Percentiles rank a stretch among this genome's conserved stretches.
Conservation (phyloP, 2,888 invertebrate species). For the Epinotia brunnichana region DNA sequence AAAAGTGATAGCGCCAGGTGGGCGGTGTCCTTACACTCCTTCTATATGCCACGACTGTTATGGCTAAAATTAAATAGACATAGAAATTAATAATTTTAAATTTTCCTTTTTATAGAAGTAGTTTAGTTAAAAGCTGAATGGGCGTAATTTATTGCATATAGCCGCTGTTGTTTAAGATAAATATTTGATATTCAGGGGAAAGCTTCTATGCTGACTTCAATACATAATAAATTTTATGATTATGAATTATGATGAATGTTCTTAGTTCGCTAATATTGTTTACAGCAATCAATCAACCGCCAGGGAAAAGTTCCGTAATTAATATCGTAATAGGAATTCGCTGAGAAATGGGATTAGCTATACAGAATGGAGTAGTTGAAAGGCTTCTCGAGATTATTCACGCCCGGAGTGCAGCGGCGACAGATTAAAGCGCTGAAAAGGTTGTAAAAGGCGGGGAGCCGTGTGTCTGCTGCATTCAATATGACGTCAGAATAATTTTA, state of each 20-base stretch:
- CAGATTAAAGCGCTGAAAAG: conserved; percentile 59
- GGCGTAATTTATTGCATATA: neutral
- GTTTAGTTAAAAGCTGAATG: too few relatives aligned
- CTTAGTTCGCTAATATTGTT: conserved; percentile 45
- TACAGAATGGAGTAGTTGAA: conserved; percentile 26
- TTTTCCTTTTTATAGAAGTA: too few relatives aligned
- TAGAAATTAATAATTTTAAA: too few relatives aligned
- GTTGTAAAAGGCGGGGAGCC: conserved; percentile 54
- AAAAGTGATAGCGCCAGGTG: too few relatives aligned
- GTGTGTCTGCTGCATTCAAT: conserved; percentile 42
- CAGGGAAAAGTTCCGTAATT: conserved; percentile 31
- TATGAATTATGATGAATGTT: conserved; percentile 44
- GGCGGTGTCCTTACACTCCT: too few relatives aligned
- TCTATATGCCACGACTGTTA: too few relatives aligned
- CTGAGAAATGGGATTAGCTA: neutral
- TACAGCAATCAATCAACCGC: conserved; percentile 48
- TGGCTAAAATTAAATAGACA: too few relatives aligned
- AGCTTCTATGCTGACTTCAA: conserved; percentile 15
- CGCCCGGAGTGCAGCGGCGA: conserved; percentile 50
- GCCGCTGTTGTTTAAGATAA: neutral
- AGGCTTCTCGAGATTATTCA: conserved; percentile 52
- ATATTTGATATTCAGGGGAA: neutral
- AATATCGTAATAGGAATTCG: conserved; percentile 7
- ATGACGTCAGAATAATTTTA: conserved; percentile 25
- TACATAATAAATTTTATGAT: conserved; percentile 48